Conservation (phyloP, 2,797 vertebrate species). For the Characodon lateralis region DNA sequence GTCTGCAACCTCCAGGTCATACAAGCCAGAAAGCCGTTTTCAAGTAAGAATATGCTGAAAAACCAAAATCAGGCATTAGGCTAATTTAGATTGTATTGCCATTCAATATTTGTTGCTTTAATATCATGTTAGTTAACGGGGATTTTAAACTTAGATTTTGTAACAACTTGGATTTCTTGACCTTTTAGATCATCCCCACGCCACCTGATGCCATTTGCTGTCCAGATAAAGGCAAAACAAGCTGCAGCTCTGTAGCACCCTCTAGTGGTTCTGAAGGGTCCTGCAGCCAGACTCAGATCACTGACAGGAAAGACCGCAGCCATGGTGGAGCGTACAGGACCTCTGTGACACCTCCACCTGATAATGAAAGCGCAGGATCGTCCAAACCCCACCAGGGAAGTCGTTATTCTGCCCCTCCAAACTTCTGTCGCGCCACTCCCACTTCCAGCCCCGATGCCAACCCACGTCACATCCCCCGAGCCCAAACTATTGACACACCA, state of each 20-base stretch:
- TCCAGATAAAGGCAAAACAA: constrained; percentile 65
- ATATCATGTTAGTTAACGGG: neutral
- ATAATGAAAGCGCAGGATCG: constrained; percentile 71
- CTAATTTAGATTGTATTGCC: constrained; percentile 22
- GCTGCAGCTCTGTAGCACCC: constrained; percentile 68
- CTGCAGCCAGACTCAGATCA: constrained; percentile 34
- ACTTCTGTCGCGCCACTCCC: constrained; percentile 85
- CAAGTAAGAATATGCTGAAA: constrained; percentile 67
- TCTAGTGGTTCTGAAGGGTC: constrained; percentile 67
- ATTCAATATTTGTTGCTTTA: neutral
- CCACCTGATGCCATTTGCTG: constrained; percentile 65
- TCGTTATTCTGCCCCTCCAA: constrained; percentile 91
- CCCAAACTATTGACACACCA: constrained; percentile 82
- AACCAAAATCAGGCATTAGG: constrained; percentile 43
- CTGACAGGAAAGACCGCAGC: constrained; percentile 32
- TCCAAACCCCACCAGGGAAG: constrained; percentile 72
- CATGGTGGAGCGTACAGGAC: constrained; percentile 76
- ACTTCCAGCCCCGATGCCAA: constrained; percentile 79
- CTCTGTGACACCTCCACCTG: constrained; percentile 79
- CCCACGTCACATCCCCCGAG: constrained; percentile 81
- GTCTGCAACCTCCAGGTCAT: constrained; percentile 33
- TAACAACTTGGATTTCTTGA: constrained; percentile 27
- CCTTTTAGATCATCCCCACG: constrained; percentile 71
- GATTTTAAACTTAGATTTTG: constrained; percentile 30
- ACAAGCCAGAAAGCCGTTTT: constrained; percentile 68